Percentiles rank a stretch among this genome's conserved stretches.
These are phyloP conservation scores for Neosalanx taihuensis DNA, from an alignment of 2,797 vertebrate genomes.

Conservation along the genomic window DNA sequence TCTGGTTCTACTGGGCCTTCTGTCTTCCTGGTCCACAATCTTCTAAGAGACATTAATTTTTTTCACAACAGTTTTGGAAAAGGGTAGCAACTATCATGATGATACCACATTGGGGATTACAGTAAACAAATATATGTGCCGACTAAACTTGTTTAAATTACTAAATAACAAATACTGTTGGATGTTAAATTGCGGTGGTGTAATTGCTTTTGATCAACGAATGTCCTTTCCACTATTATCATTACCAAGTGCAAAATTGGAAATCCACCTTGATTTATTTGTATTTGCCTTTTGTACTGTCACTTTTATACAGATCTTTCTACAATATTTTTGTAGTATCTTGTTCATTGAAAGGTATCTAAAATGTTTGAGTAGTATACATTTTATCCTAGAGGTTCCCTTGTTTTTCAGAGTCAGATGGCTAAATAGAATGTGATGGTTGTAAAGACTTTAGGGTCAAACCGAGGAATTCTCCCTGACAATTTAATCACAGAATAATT, in stretches of 20 bases:
- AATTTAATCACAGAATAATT: no score
- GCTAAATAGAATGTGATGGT: no score
- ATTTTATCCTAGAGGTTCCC: no score
- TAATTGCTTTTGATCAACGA: no score
- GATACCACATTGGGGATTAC: background rate
- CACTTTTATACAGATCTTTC: background rate
- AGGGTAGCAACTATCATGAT: background rate
- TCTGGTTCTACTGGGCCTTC: conserved; percentile 47
- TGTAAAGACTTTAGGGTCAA: no score
- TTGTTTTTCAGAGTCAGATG: no score
- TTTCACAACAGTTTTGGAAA: background rate
- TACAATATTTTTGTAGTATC: background rate
- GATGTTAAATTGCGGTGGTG: background rate
- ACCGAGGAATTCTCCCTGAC: no score
- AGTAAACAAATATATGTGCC: background rate
- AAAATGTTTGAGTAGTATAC: background rate
- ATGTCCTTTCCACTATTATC: no score
- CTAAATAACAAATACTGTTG: background rate
- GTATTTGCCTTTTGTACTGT: background rate
- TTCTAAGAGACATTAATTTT: conserved; percentile 20
- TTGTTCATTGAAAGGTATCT: background rate
- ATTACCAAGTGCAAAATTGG: no score
- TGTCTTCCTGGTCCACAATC: conserved; percentile 34
- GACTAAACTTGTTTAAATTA: background rate
- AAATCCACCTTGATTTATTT: conserved; percentile 1